These are phyloP conservation scores for Leptopterna dolabrata DNA, from an alignment of 2,888 invertebrate genomes.

Conservation along the genomic window DNA sequence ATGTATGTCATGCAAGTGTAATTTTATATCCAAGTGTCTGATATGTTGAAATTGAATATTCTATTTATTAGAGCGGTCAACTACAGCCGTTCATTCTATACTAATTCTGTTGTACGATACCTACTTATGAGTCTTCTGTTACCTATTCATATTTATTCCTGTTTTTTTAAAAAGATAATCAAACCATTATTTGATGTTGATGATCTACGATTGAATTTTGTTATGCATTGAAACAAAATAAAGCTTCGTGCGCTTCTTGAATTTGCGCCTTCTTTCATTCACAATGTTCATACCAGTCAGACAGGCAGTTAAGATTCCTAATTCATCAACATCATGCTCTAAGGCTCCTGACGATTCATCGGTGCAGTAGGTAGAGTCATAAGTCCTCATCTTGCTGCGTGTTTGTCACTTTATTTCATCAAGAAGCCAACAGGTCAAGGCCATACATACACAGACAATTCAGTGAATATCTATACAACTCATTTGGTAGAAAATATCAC, in stretches of 20 bases:
- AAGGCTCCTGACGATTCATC: background rate
- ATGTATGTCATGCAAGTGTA: too few relatives aligned
- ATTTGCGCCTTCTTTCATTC: background rate
- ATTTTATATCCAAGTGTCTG: too few relatives aligned
- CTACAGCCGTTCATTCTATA: too few relatives aligned
- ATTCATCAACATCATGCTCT: too few relatives aligned
- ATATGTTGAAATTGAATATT: too few relatives aligned
- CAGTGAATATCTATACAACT: background rate
- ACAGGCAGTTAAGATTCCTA: too few relatives aligned
- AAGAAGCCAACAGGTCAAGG: background rate
- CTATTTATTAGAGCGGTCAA: too few relatives aligned
- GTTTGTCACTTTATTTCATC: background rate
- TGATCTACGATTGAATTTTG: background rate
- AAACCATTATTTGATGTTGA: too few relatives aligned
- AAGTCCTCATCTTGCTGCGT: background rate
- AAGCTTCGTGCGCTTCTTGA: background rate
- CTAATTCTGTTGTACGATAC: too few relatives aligned
- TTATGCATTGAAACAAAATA: background rate
- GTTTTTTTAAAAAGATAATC: too few relatives aligned
- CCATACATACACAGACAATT: background rate
- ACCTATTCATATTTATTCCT: background rate
- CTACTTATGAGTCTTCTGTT: background rate
- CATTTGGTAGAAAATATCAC: slow-evolving; percentile 3
- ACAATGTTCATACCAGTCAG: too few relatives aligned
- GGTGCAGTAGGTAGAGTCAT: background rate